Base-by-base conservation (phyloP, 2,797 vertebrate genomes). In the Australoheros facetus region DNA sequence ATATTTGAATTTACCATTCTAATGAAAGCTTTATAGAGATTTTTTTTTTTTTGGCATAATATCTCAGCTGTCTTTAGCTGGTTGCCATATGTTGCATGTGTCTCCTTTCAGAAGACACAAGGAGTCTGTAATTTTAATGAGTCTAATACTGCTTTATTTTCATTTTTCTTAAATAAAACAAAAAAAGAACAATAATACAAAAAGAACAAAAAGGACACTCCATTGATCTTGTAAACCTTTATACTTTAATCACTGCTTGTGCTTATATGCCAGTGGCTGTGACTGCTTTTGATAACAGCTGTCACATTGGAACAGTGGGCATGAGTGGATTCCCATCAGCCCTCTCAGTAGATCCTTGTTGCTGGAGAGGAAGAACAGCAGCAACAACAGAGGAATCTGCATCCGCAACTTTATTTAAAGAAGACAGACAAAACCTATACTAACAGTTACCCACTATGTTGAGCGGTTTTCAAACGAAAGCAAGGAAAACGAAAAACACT, bases 141-240 rank as follows among this genome's bases (percentile, higher is more conserved):
- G 32, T 71, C 39, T 75, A 42, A 79, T 78, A 37, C 70, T 51
- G 74, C 72, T 88, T 88, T 74, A 13, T 84, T 88, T 85, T 81
- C 75, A 88, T 92, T 85, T 75, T 77, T 83, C 26, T 42, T 26
- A 37, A 64, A 60, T 76, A 79, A 89, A 66, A 77, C 71, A 58
- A 87, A 75, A 71, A 58, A 53, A 81, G 26, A 34, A 7, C 30
- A 32, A 8, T 34, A 34, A 8, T 8, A 34, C 32, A 34, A 34
- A 75, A 28, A 7, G 37, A 64, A 71, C 76, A 76, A 62, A 79
- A 70, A 73, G 64, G 16, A 78, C 80, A 83, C 74, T 26, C 54
- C 80, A 87, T 91, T 94, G 91, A 92, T 92, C 87, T 89, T 78
- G 69, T 85, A 70, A 82, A 80, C 85, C 72, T 77, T 59, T 13